Percentiles rank a stretch among this genome's conserved stretches.
These are phyloP conservation scores for Cheilinus undulatus DNA, from an alignment of 2,113 vertebrate species.

Conservation along the genomic window DNA sequence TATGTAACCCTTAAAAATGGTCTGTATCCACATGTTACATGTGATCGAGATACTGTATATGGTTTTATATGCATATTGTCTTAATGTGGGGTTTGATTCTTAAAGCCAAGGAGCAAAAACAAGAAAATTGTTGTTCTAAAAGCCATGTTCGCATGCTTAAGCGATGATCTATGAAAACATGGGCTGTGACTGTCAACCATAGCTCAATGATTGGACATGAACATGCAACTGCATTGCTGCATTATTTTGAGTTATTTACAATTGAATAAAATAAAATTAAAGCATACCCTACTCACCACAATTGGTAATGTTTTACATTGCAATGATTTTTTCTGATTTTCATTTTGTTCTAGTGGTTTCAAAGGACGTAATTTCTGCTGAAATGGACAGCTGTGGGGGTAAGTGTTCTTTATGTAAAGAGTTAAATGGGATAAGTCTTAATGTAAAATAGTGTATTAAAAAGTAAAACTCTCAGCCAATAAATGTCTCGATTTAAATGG, in stretches of 20 bases:
- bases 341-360: slow-evolving; percentile 48
- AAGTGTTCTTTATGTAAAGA: slow-evolving; percentile 16
- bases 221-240: background rate
- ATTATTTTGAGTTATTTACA: background rate
- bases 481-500: background rate
- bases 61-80: too few species aligned
- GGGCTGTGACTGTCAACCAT: background rate
- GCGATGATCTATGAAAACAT: slow-evolving; percentile 27
- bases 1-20: background rate
- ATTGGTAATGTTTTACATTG: background rate
- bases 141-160: slow-evolving; percentile 12
- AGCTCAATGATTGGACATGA: background rate
- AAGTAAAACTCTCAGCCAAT: background rate
- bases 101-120: background rate
- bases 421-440: background rate
- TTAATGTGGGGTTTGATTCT: background rate
- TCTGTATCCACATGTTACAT: background rate
- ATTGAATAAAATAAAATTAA: background rate
- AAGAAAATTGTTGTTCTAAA: background rate
- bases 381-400: slow-evolving; percentile 80
- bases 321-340: background rate
- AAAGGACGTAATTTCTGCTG: slow-evolving; percentile 46
- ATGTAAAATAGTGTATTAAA: too few species aligned
- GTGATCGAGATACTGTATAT: too few species aligned
- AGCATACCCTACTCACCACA: background rate